These are phyloP conservation scores for Leptobrachium leishanense DNA, from an alignment of 2,113 vertebrate species.

Conservation along the genomic window DNA sequence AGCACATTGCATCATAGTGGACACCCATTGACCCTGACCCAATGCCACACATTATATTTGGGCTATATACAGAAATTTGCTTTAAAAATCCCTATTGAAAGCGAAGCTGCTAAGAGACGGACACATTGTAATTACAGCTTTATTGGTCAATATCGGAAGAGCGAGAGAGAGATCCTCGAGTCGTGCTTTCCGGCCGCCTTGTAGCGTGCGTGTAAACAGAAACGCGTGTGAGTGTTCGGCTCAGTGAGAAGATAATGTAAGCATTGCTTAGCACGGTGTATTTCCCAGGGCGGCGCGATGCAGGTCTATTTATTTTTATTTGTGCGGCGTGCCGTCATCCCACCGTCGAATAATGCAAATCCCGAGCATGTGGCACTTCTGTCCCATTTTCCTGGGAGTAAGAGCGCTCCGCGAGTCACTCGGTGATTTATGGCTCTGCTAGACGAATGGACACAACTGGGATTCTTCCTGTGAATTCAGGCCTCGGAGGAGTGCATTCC, in stretches of 20 bases:
- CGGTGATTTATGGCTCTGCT: constrained; percentile 15
- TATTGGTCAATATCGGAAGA: too few relatives aligned
- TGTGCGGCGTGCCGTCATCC: background rate
- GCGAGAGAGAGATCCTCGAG: too few relatives aligned
- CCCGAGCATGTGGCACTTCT: background rate
- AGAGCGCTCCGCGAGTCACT: background rate
- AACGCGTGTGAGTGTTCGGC: background rate
- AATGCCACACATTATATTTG: too few relatives aligned
- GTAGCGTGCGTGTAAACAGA: too few relatives aligned
- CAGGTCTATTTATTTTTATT: background rate
- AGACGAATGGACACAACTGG: background rate
- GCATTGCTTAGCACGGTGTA: background rate
- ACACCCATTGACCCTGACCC: too few relatives aligned
- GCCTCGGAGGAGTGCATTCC: background rate
- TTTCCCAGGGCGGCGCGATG: background rate
- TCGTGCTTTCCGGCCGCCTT: too few relatives aligned
- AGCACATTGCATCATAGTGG: too few relatives aligned
- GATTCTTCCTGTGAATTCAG: background rate
- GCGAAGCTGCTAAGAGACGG: too few relatives aligned
- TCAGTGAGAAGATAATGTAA: background rate
- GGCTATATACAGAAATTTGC: too few relatives aligned
- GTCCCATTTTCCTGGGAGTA: background rate
- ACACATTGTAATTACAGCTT: too few relatives aligned
- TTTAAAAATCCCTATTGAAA: too few relatives aligned
- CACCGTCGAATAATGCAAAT: background rate